These are phyloP conservation scores for Drosophila eugracilis DNA, from an alignment of 1,140 invertebrate genomes.

Conservation along the genomic window DNA sequence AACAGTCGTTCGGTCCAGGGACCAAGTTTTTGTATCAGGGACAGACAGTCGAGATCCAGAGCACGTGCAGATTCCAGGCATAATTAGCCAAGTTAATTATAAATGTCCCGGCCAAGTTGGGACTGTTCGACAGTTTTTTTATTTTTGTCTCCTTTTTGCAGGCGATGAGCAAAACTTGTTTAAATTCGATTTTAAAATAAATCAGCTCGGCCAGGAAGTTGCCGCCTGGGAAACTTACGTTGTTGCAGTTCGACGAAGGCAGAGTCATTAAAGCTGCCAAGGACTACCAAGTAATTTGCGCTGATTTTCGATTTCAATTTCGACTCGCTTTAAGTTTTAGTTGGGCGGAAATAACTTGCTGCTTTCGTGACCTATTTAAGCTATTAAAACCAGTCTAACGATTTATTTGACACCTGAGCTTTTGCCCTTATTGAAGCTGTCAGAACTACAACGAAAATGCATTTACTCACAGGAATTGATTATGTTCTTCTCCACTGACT, in stretches of 20 bases:
- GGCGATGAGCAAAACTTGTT: conserved; percentile 61
- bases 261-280: conserved; percentile 62
- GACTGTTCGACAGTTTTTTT: conserved; percentile 33
- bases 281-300: conserved; percentile 20
- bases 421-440: conserved; percentile 5
- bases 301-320: neutral
- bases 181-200: conserved; percentile 71
- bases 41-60: conserved; percentile 26
- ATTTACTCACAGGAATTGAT: conserved; percentile 7
- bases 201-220: conserved; percentile 39
- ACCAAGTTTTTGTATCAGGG: conserved; percentile 25
- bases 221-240: conserved; percentile 4
- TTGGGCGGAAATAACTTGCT: conserved; percentile 13
- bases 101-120: conserved; percentile 53
- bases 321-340: conserved; percentile 23
- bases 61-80: conserved; percentile 70
- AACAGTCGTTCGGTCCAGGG: conserved; percentile 18
- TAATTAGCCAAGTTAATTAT: conserved; percentile 81
- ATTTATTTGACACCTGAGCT: conserved; percentile 18
- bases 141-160: neutral
- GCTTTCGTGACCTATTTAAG: conserved; percentile 30
- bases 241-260: conserved; percentile 16
- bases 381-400: conserved; percentile 6
- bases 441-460: conserved; percentile 28
- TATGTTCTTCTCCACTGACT: neutral